These are phyloP conservation scores for Cerceris ruficornis DNA, from an alignment of 2,888 invertebrate genomes.

Conservation along the genomic window DNA sequence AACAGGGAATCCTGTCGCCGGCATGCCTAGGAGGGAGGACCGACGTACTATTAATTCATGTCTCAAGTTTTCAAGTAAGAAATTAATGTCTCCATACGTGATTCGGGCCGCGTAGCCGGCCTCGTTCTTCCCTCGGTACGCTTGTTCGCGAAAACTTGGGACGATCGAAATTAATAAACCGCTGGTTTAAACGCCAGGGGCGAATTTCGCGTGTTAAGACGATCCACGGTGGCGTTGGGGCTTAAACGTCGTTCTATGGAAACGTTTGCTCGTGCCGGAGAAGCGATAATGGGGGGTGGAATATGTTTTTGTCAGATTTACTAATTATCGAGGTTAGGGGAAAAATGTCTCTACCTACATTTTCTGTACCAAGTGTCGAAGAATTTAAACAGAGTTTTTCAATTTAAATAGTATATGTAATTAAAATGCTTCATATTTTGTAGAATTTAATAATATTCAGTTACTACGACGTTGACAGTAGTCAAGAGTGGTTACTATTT, in stretches of 20 bases:
- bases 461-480: no score
- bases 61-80: slow-evolving; percentile 71
- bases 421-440: no score
- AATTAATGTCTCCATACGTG: slow-evolving; percentile 70
- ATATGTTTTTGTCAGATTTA: no score
- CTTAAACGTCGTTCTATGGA: not conserved
- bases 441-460: no score
- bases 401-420: no score
- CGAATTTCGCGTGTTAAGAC: slow-evolving; percentile 20
- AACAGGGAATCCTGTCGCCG: slow-evolving; percentile 75
- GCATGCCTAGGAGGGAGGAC: slow-evolving; percentile 68
- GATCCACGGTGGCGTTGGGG: not conserved
- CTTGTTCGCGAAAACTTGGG: slow-evolving; percentile 28
- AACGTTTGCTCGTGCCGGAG: not conserved
- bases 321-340: no score
- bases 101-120: slow-evolving; percentile 37
- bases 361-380: no score
- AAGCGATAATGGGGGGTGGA: no score
- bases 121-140: slow-evolving; percentile 20
- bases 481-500: no score
- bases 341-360: no score
- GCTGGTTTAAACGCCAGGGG: slow-evolving; percentile 7
- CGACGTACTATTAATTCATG: slow-evolving; percentile 72
- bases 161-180: slow-evolving; percentile 51
- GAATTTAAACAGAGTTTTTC: no score